These are phyloP conservation scores for Thaumetopoea pityocampa DNA, from an alignment of 1,140 invertebrate species.

Conservation along the genomic window DNA sequence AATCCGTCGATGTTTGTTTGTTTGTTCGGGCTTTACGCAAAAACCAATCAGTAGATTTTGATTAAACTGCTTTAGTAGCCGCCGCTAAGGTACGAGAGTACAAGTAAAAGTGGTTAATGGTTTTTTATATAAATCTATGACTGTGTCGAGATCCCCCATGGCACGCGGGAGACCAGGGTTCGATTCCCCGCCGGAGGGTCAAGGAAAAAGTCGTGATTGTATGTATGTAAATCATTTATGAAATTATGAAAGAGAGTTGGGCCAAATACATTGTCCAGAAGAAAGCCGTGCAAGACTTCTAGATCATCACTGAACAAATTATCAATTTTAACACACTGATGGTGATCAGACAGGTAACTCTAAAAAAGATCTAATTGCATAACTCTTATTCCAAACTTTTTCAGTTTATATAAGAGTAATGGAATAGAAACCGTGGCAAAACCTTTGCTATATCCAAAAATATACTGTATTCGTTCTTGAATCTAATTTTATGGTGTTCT, in stretches of 20 bases:
- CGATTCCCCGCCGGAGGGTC: too few species aligned
- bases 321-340: slow-evolving; percentile 1
- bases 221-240: slow-evolving; percentile 15
- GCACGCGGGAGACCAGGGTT: too few species aligned
- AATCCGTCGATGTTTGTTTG: too few species aligned
- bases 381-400: slow-evolving; percentile 5
- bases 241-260: slow-evolving; percentile 33
- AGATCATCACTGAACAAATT: neutral
- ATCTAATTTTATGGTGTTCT: too few species aligned
- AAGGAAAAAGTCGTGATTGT: too few species aligned
- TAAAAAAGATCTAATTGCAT: neutral
- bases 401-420: slow-evolving; percentile 3
- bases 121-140: too few species aligned
- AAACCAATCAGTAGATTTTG: too few species aligned
- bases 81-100: too few species aligned
- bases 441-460: slow-evolving; percentile 15
- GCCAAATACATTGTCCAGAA: slow-evolving; percentile 47
- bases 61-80: too few species aligned
- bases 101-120: too few species aligned
- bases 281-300: slow-evolving; percentile 20
- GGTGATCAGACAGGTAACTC: slow-evolving; percentile 4
- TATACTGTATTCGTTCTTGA: neutral
- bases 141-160: too few species aligned
- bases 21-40: too few species aligned
- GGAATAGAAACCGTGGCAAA: slow-evolving; percentile 17